phyloP scores from a whole-genome alignment of 2,888 invertebrate genomes.

The Venustoraphidia nigricollis region DNA sequence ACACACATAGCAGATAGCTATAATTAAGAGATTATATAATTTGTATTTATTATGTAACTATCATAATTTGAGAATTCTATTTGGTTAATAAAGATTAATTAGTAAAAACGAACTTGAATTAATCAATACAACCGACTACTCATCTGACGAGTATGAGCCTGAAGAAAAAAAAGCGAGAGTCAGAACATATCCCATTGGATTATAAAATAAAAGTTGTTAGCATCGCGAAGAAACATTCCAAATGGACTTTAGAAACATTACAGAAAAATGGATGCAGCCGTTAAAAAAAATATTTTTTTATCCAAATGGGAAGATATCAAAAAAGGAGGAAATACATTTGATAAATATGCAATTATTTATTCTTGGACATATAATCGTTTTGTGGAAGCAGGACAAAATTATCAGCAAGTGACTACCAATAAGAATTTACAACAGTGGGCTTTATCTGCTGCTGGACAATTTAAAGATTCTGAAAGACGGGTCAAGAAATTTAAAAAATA shows the following conservation, averaged over 20 bases:
- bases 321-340: slow-evolving; percentile 11
- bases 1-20: too few species aligned
- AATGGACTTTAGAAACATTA: slow-evolving; percentile 9
- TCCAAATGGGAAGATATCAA: slow-evolving; percentile 10
- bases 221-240: slow-evolving; percentile 8
- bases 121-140: too few species aligned
- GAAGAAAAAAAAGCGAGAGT: neutral
- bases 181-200: slow-evolving; percentile 4
- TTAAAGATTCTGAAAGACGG: slow-evolving; percentile 10
- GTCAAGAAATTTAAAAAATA: slow-evolving; percentile 9
- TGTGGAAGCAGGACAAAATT: slow-evolving; percentile 9
- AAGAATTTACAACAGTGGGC: slow-evolving; percentile 13
- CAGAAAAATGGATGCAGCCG: slow-evolving; percentile 7
- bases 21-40: too few species aligned
- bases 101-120: too few species aligned
- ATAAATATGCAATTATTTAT: slow-evolving; percentile 11
- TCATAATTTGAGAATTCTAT: too few species aligned
- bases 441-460: slow-evolving; percentile 11
- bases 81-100: too few species aligned
- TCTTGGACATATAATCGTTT: slow-evolving; percentile 12
- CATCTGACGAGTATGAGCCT: neutral
- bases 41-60: too few species aligned
- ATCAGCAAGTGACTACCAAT: slow-evolving; percentile 11
- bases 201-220: slow-evolving; percentile 8
- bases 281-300: slow-evolving; percentile 8